Evolutionary conservation across 1,140 invertebrate genomes (phyloP).

Genomic region (Drosophila watanabei): DNA sequence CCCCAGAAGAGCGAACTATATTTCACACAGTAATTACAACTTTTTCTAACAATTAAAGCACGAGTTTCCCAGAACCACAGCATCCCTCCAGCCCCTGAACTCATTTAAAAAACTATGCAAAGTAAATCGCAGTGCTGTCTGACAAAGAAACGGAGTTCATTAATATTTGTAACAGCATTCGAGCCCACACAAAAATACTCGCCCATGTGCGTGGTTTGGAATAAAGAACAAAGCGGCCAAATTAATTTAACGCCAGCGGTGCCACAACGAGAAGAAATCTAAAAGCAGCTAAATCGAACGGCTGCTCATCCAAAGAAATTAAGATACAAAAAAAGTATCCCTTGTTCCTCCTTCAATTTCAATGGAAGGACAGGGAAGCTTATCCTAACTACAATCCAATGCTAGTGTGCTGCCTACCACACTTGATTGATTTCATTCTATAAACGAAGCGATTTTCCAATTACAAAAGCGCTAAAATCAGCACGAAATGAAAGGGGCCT

Average conservation of each 20-base stretch:
- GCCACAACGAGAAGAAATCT: conserved; percentile 33
- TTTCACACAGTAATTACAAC: conserved; percentile 49
- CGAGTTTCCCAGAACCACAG: conserved; percentile 11
- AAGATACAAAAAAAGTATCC: conserved; percentile 71
- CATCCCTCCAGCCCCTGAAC: background rate
- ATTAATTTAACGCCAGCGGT: conserved; percentile 73
- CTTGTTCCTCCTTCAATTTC: conserved; percentile 56
- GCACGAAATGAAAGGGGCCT: conserved; percentile 66
- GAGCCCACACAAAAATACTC: conserved; percentile 32
- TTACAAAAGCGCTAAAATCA: conserved; percentile 83
- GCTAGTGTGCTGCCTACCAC: conserved; percentile 70
- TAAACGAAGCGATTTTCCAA: conserved; percentile 79
- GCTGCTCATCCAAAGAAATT: conserved; percentile 55
- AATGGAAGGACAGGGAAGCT: conserved; percentile 52
- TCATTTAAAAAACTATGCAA: conserved; percentile 50
- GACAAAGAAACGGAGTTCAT: conserved; percentile 47
- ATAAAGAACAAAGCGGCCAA: conserved; percentile 67
- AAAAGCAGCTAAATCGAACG: conserved; percentile 29
- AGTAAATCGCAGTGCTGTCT: conserved; percentile 49
- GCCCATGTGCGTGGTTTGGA: conserved; percentile 11
- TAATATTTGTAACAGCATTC: conserved; percentile 71
- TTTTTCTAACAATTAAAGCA: conserved; percentile 39
- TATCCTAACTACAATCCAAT: conserved; percentile 42
- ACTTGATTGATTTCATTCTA: conserved; percentile 85
- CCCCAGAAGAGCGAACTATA: conserved; percentile 8